Evolutionary conservation across 2,888 invertebrate species (phyloP).

Genomic region (Acrocyrtus sp.): DNA sequence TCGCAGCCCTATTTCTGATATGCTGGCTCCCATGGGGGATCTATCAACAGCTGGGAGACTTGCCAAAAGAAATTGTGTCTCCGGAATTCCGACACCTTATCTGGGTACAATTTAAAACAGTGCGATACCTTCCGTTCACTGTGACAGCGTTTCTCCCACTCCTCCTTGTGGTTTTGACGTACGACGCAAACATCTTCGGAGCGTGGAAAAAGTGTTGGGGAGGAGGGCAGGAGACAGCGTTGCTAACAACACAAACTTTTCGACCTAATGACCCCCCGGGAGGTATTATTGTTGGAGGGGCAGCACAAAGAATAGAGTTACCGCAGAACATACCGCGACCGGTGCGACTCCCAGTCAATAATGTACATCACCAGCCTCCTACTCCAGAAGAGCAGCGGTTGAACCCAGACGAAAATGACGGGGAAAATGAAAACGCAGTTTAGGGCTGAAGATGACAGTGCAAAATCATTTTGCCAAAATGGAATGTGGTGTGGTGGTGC

Average conservation of each 20-base stretch:
- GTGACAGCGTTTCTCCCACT: slow-evolving; percentile 27
- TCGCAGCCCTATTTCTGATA: slow-evolving; percentile 42
- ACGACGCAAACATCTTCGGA: slow-evolving; percentile 21
- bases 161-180: slow-evolving; percentile 30
- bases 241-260: neutral
- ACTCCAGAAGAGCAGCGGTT: neutral
- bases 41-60: slow-evolving; percentile 36
- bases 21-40: slow-evolving; percentile 54
- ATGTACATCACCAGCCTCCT: slow-evolving; percentile 5
- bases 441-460: too few species aligned
- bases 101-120: slow-evolving; percentile 33
- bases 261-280: neutral
- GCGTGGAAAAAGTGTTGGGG: slow-evolving; percentile 23
- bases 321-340: slow-evolving; percentile 17
- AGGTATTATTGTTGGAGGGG: neutral
- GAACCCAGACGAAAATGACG: neutral
- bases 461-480: too few species aligned
- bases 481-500: too few species aligned
- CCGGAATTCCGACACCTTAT: slow-evolving; percentile 20
- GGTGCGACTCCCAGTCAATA: slow-evolving; percentile 11
- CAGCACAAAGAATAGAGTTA: slow-evolving; percentile 15
- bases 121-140: slow-evolving; percentile 34
- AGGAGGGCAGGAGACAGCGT: neutral
- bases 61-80: slow-evolving; percentile 30
- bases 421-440: neutral